phyloP scores from a whole-genome alignment of 2,888 invertebrate species.

The Slavum lentiscoides region DNA sequence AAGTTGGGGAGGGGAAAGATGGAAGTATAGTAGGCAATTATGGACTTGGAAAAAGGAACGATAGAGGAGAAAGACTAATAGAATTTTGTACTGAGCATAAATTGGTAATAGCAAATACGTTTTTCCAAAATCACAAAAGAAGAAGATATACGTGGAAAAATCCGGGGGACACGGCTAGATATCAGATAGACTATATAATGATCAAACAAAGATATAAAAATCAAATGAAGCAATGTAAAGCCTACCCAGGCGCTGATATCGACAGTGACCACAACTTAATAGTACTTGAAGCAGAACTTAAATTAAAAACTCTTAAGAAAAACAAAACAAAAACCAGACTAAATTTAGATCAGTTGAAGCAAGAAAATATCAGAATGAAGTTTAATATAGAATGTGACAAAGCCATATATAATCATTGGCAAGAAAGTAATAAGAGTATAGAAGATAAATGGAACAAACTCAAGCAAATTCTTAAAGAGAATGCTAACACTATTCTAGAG shows the following conservation, averaged over 20 bases:
- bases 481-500: constrained; percentile 4
- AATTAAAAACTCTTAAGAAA: constrained; percentile 30
- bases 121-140: too few relatives aligned
- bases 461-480: too few relatives aligned
- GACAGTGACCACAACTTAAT: constrained; percentile 28
- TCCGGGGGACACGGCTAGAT: too few relatives aligned
- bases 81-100: constrained; percentile 56
- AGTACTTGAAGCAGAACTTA: constrained; percentile 8
- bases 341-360: constrained; percentile 20
- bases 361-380: constrained; percentile 15
- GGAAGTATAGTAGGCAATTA: constrained; percentile 53
- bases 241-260: too few relatives aligned
- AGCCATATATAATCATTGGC: constrained; percentile 11
- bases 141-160: too few relatives aligned
- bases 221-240: too few relatives aligned
- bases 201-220: too few relatives aligned
- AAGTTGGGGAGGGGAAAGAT: constrained; percentile 54
- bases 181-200: too few relatives aligned
- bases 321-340: too few relatives aligned
- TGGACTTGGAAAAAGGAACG: constrained; percentile 56
- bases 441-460: constrained; percentile 8
- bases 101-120: too few relatives aligned
- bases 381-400: constrained; percentile 13
- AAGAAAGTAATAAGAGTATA: constrained; percentile 17
- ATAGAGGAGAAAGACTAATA: constrained; percentile 55